A percentile compares a stretch with the other conserved stretches of the same genome.
These are phyloP conservation scores for Sphenopsis melanotis DNA, from an alignment of 2,797 vertebrate species.

Conservation along the genomic window DNA sequence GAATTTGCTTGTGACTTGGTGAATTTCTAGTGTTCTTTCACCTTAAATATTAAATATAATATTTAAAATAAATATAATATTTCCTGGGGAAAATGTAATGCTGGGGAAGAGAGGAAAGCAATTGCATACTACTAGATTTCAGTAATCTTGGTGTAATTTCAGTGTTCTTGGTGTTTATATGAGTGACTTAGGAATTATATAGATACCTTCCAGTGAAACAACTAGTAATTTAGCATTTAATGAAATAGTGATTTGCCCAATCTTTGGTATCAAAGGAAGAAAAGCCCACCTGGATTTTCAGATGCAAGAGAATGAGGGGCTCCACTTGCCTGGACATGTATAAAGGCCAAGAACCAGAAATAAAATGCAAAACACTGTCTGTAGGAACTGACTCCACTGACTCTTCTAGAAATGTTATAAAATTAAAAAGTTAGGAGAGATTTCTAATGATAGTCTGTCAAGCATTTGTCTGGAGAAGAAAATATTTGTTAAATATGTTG, in stretches of 20 bases:
- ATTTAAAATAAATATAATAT: background rate
- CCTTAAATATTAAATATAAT: background rate
- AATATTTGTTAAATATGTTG: background rate
- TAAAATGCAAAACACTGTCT: background rate
- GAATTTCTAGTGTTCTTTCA: background rate
- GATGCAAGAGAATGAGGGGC: background rate
- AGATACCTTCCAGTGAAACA: background rate
- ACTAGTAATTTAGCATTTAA: background rate
- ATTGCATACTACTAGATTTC: background rate
- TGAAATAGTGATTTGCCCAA: background rate
- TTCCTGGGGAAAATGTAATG: background rate
- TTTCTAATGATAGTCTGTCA: background rate
- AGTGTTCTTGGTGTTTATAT: background rate
- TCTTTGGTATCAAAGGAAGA: background rate
- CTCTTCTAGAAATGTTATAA: too few relatives aligned
- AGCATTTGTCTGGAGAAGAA: background rate
- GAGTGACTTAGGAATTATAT: background rate
- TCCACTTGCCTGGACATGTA: background rate
- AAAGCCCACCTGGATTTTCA: background rate
- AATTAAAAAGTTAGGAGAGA: accelerated
- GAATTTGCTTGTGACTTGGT: background rate
- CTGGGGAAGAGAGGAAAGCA: background rate
- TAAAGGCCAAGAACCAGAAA: background rate
- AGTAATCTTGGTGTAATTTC: background rate
- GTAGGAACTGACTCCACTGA: background rate